These are phyloP conservation scores for Thyatira batis DNA, from an alignment of 2,888 invertebrate species.

Conservation along the genomic window DNA sequence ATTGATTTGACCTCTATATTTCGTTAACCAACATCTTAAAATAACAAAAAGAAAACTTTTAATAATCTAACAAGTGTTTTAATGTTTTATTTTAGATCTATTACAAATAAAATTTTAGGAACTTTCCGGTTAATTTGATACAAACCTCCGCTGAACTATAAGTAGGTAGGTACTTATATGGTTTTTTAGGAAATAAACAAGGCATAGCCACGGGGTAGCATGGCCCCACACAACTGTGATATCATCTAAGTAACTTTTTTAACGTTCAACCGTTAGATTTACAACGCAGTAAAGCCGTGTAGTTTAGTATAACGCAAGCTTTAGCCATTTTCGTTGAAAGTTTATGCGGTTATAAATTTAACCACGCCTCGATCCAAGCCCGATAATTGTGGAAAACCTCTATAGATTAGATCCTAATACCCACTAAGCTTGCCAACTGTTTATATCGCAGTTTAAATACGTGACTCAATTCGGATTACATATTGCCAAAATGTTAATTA, in stretches of 20 bases:
- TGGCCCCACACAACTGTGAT: constrained; percentile 12
- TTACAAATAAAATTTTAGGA: no score
- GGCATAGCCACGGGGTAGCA: neutral
- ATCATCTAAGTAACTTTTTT: constrained; percentile 31
- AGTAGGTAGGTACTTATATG: no score
- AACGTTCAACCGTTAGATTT: constrained; percentile 33
- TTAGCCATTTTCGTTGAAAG: constrained; percentile 46
- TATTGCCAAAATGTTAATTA: constrained; percentile 11
- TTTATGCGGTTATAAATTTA: constrained; percentile 59
- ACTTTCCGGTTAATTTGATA: no score
- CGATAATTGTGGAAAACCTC: constrained; percentile 55
- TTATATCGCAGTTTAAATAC: constrained; percentile 12
- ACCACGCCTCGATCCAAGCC: constrained; percentile 49
- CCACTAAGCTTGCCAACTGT: constrained; percentile 20
- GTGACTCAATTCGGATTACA: constrained; percentile 13
- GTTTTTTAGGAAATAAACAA: neutral
- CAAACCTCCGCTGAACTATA: no score
- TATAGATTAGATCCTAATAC: constrained; percentile 48
- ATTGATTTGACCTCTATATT: no score
- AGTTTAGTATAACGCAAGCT: constrained; percentile 27
- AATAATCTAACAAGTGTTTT: no score
- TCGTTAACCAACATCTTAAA: no score
- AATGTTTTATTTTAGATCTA: no score
- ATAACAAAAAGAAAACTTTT: no score
- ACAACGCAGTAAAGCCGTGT: constrained; percentile 32